Evolutionary conservation across 2,113 vertebrate species (phyloP).

Genomic region (Nerophis lumbriciformis): DNA sequence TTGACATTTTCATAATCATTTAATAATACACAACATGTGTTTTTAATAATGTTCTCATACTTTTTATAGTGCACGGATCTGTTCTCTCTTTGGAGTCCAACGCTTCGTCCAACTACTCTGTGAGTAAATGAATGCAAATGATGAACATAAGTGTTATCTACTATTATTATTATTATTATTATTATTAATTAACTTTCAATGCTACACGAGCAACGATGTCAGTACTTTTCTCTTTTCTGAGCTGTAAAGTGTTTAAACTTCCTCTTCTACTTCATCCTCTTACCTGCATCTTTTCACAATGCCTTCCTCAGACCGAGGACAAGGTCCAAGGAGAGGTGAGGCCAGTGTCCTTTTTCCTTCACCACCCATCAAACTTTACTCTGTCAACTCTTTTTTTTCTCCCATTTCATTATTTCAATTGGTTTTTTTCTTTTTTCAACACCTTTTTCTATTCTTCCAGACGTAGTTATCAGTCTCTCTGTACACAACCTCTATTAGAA

Average conservation of each 20-base stretch:
- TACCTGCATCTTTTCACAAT: constrained; percentile 61
- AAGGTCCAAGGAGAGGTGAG: constrained; percentile 98
- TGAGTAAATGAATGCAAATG: constrained; percentile 68
- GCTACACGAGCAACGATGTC: not conserved
- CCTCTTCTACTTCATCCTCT: not conserved
- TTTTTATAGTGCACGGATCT: constrained; percentile 89
- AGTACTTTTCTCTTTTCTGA: not conserved
- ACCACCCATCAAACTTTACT: no score
- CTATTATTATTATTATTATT: no score
- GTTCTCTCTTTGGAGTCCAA: constrained; percentile 96
- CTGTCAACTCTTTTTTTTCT: no score
- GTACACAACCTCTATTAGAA: no score
- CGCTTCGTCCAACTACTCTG: constrained; percentile 93
- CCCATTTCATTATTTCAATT: no score
- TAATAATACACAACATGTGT: not conserved
- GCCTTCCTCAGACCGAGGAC: constrained; percentile 88
- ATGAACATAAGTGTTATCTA: not conserved
- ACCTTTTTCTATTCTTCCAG: no score
- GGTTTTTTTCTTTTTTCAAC: no score
- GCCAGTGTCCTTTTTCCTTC: constrained; percentile 13
- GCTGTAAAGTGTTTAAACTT: constrained; percentile 1
- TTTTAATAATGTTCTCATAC: not conserved
- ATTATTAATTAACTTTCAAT: no score
- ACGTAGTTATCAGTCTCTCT: no score
- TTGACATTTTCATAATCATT: not conserved